Evolutionary conservation across 1,140 invertebrate species (phyloP), one percentile per base, ranked within the genome.

Genomic region (Macrobrachium nipponense): DNA sequence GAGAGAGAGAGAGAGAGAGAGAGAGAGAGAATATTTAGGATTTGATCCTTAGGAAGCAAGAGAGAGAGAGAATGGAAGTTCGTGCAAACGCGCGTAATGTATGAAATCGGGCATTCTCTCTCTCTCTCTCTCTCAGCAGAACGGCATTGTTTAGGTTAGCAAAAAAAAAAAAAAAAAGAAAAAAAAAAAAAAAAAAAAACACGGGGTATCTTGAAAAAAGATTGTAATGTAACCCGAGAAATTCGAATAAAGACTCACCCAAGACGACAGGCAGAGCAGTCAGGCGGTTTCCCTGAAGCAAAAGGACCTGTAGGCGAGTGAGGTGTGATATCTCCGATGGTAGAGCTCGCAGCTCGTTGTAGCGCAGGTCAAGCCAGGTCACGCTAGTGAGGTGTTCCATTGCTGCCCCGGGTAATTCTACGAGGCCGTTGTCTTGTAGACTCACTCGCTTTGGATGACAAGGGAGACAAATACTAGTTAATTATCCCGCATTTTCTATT

Each of bases 311-410:
- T 6, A 86, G 79, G 23, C 23, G 36, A 58, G 44, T n/a, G 5
- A 86, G 77, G 59, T 23, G 20, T 18, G 59, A 68, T 18, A 86
- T 59, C 61, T 86, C 68, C 18, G 36, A 14, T 1, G 84, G 84
- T 2, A 86, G 72, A 58, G 58, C 59, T n/a, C 20, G 18, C 43
- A 86, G 60, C 5, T 75, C 68, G 84, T 86, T 86, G 70, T 80
- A 86, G 18, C 84, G 84, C 0, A 86, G 84, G 72, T 86, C 84
- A 64, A 86, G 77, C 84, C 84, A 86, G 68, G 84, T 86, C 27
- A 86, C 68, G 61, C 10, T 23, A 15, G 78, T 75, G 77, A 86
- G 72, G 58, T 75, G 84, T 10, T 20, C 64, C 68, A 86, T 59
- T 15, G 84, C 66, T 4, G 84, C 36, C 0, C 78, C 68, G 0